These are phyloP conservation scores for Poecilus cupreus DNA, from an alignment of 2,888 invertebrate species.

Conservation along the genomic window DNA sequence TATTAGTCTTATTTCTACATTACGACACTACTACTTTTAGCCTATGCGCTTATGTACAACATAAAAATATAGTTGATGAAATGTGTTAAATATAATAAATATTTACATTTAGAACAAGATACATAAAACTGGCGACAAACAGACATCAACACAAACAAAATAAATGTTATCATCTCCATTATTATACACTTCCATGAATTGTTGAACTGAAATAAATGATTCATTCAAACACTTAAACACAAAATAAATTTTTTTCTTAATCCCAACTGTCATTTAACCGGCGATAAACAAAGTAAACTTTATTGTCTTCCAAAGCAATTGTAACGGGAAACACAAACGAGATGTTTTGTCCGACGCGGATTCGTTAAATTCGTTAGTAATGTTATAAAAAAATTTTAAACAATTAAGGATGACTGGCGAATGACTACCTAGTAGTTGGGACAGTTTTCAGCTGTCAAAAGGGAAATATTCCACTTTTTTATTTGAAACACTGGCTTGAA, in stretches of 20 bases:
- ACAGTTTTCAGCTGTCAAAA: no score
- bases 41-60: neutral
- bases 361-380: neutral
- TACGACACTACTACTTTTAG: neutral
- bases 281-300: neutral
- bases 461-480: no score
- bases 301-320: neutral
- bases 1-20: neutral
- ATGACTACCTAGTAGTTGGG: no score
- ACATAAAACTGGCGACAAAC: neutral
- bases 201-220: neutral
- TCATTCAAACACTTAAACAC: neutral
- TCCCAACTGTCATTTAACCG: neutral
- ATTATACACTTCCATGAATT: neutral
- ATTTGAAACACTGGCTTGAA: no score
- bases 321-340: neutral
- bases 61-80: constrained; percentile 21
- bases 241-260: neutral
- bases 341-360: neutral
- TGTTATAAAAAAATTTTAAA: neutral
- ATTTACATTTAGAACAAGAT: constrained; percentile 9
- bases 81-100: constrained; percentile 9
- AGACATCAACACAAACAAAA: constrained; percentile 4
- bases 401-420: no score
- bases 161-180: neutral